Evolutionary conservation across 2,888 invertebrate species (phyloP), one percentile per base, ranked within the genome.

Genomic region (Drosophila hamatofila): DNA sequence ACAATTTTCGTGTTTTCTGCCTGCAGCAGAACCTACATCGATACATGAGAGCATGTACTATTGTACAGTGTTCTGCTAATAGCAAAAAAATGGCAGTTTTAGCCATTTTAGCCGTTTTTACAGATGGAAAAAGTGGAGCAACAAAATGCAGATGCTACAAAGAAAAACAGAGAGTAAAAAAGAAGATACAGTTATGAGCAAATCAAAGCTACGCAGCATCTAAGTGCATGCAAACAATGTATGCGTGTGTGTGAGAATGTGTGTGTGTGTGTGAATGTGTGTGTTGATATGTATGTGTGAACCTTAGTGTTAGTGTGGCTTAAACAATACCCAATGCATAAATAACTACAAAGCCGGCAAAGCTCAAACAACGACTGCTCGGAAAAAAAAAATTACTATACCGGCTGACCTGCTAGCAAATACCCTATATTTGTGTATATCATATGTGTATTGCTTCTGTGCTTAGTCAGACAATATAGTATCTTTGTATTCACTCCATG

Each of bases 271-370:
- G 39, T 41, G 48, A 42, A 41, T 57, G 42, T 72, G 46, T 62
- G 37, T 57, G 41, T 51, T 25, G 27, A 33, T 58, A 18, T 60
- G 41, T 49, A 49, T 75, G 56, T 68, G 55, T 55, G 69, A 59
- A 44, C 27, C 21, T 51, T 44, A 61, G 61, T 76, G 51, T 68
- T 58, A 71, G 75, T 72, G 62, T 51, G 64, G 83, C 83, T 88
- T 78, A 78, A 86, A 86, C 88, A 86, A 86, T 88, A 75, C 62
- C 68, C 83, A 81, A 78, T 86, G 78, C 88, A 86, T 88, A 83
- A 86, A 89, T 88, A 89, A 89, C 88, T 66, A 52, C 55, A 66
- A 70, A 74, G 73, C 64, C 64, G 65, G 87, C 54, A 69, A 78
- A 85, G 73, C 69, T 76, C 65, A 54, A 83, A 73, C 62, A 70